These are phyloP conservation scores for Camptogramma bilineatum DNA, from an alignment of 2,888 invertebrate species.

Conservation along the genomic window DNA sequence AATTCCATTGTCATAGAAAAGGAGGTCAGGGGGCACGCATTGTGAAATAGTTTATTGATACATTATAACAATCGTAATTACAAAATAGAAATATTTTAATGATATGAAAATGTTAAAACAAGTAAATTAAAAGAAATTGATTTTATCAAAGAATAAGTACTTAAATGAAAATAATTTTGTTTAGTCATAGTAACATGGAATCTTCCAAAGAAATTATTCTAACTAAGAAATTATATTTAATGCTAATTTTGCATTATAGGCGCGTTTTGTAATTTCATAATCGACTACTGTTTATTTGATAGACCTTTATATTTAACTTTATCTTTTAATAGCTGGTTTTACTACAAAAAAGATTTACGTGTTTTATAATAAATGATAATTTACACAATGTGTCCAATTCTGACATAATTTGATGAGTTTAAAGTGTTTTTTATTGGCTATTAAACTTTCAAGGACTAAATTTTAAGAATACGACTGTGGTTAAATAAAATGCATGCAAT, in stretches of 20 bases:
- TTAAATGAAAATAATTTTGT: too few relatives aligned
- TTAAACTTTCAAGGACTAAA: slow-evolving; percentile 11
- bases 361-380: slow-evolving; percentile 28
- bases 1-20: slow-evolving; percentile 43
- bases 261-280: slow-evolving; percentile 17
- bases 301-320: slow-evolving; percentile 8
- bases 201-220: too few relatives aligned
- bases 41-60: slow-evolving; percentile 32
- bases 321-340: slow-evolving; percentile 27
- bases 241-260: slow-evolving; percentile 9
- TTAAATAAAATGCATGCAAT: slow-evolving; percentile 10
- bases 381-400: slow-evolving; percentile 23
- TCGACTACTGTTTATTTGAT: slow-evolving; percentile 18
- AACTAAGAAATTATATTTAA: too few relatives aligned
- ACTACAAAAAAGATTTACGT: slow-evolving; percentile 31
- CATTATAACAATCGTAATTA: slow-evolving; percentile 6
- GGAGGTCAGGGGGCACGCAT: slow-evolving; percentile 38
- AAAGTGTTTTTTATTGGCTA: slow-evolving; percentile 22
- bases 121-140: too few relatives aligned
- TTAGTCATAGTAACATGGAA: too few relatives aligned
- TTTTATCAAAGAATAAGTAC: too few relatives aligned
- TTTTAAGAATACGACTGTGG: neutral
- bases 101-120: neutral
- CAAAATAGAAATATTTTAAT: neutral
- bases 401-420: slow-evolving; percentile 25